Evolutionary conservation across 2,888 invertebrate species (phyloP), one percentile per base, ranked within the genome.

Genomic region (Ectropis crepuscularia): DNA sequence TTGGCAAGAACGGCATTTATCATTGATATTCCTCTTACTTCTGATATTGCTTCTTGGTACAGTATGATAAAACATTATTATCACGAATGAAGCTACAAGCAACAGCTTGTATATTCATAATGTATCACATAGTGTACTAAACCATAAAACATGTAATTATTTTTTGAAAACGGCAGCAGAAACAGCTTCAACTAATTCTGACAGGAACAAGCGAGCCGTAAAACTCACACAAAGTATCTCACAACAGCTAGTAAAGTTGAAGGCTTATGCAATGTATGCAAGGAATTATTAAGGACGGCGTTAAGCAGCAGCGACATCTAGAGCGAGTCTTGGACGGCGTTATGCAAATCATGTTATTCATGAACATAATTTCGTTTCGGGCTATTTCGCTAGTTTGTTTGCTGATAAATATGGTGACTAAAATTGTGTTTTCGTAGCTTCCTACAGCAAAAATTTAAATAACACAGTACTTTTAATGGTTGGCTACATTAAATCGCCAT

Each of bases 311-410:
- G 12, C 62, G 57, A 37, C 48, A 39, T 43, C 53, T 43, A 50
- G 50, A 41, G 54, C 47, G 51, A 28, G 45, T 46, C 54, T 59
- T 39, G 55, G 63, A 63, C 50, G 59, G 47, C 45, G 11, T 63
- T 63, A 63, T 59, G 63, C 55, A 63, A 59, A 63, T 41, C n/a
- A 12, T 36, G 46, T 16, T 12, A 46, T 59, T 63, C 59, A 50
- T 59, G 51, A 63, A 59, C 59, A 59, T 59, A 53, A 63, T 59
- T 54, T 28, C 39, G 63, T 54, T 58, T 53, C 45, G 37, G 53
- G 53, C 49, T 46, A 59, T 55, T 59, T 51, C 51, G 47, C 6
- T 59, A 55, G 63, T 59, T 63, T 63, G 63, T 54, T 63, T 46
- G 37, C 42, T 48, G 37, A n/a, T 51, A 63, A 50, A 51, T 36